Base-by-base conservation (phyloP, 2,888 invertebrate species). In the Drosophila ustulata region DNA sequence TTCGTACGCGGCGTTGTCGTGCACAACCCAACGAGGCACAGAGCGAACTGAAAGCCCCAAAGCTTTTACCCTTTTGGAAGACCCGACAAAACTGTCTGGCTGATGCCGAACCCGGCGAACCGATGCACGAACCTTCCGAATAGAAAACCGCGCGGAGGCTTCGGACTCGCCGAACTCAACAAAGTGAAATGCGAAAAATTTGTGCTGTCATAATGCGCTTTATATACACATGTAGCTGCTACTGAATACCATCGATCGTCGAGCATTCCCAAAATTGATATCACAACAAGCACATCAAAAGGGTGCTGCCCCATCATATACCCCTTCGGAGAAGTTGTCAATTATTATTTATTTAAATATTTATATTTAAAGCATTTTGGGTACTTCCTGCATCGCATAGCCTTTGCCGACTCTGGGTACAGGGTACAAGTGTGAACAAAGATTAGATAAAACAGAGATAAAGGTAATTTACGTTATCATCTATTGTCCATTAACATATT, bases 131-230 rank as follows among this genome's bases (percentile, higher is more conserved):
- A 66, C 58, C 58, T 8, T 52, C 32, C 51, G 41, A 61, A 56
- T 51, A 53, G 66, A 61, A 49, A 45, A 43, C 32, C 34, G 51
- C 49, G 65, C 62, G 58, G 66, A 64, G 65, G 63, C 70, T 71
- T 70, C 67, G 61, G 67, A 34, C 62, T 53, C 57, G 57, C 66
- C 56, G 66, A 73, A 49, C 56, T 57, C 66, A 71, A 66, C 13
- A 73, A 71, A 71, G 71, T 74, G 74, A 78, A 85, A 82, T 89
- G 89, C 71, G 71, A 77, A 75, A 75, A 70, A 39, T 61, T 71
- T 71, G 53, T 73, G 75, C 77, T 73, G 81, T 77, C 80, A 79
- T 70, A 72, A 77, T 71, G 64, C 67, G 75, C 82, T 80, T 77
- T 86, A 83, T 80, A 39, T 65, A 61, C 51, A 25, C 34, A 7